Evolutionary conservation across 2,797 vertebrate genomes (phyloP), one percentile per base, ranked within the genome.

Genomic region (Myotis planiceps): DNA sequence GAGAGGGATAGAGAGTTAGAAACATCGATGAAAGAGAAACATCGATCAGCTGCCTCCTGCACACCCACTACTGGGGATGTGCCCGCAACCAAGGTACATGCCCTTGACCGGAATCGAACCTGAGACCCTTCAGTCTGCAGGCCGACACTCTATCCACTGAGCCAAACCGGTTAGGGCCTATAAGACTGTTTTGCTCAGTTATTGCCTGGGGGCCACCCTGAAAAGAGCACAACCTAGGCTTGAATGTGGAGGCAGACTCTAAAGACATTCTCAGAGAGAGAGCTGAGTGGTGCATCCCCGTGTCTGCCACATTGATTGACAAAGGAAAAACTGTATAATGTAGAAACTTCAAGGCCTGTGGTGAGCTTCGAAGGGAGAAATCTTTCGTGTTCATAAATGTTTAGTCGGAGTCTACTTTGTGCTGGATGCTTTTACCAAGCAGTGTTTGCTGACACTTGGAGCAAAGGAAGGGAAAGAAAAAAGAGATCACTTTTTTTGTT

Each of bases 381-480:
- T 37, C 45, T 42, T 72, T 55, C 15, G 68, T 92, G 65, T 82
- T 93, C 75, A 88, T 68, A 71, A 85, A 71, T 75, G 21, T 71
- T 49, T 76, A 39, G 88, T 74, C 15, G 55, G 45, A 9, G 45
- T 19, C 34, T 88, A 13, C 55, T 91, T 90, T 75, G 58, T 86
- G 32, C 53, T 45, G 55, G 78, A 49, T 65, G n/a, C 49, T 83
- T 79, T 95, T 29, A 71, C 47, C 85, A 83, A 89, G 32, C 14
- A 6, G 16, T 79, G 27, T 79, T 69, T 87, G 71, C 76, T 85
- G 78, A 85, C 45, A 85, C n/a, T 88, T 82, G 10, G 37, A 92
- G 32, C 60, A 60, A 81, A 93, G 80, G 78, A 51, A 90, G 58
- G 49, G 29, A 72, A 89, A 60, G 42, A 23, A 71, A 91, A 90